A percentile compares a stretch with the other conserved stretches of the same genome.
Evolutionary conservation across 1,140 invertebrate species (phyloP).

Genomic region (Zaprionus kolodkinae): DNA sequence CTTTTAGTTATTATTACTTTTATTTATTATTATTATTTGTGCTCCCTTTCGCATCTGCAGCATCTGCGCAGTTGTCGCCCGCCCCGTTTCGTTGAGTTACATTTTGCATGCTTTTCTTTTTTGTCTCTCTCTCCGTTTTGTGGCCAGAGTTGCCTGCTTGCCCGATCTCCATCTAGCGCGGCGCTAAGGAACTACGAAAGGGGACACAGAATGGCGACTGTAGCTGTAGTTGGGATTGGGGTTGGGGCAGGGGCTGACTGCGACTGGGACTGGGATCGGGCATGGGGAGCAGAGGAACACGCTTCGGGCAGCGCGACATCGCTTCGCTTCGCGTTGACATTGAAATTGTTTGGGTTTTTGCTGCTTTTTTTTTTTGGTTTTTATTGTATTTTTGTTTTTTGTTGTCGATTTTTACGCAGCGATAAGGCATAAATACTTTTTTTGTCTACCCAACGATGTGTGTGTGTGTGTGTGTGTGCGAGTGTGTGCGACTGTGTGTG

Average conservation of each 20-base stretch:
- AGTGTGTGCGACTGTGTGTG: conserved; percentile 19
- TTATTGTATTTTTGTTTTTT: conserved; percentile 55
- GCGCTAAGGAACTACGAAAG: conserved; percentile 9
- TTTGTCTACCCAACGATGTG: conserved; percentile 32
- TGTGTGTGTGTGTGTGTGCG: conserved; percentile 4
- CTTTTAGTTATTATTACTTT: conserved; percentile 38
- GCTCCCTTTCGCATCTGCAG: conserved; percentile 43
- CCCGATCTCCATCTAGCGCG: conserved; percentile 55
- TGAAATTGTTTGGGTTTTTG: conserved; percentile 74
- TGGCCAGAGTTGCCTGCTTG: conserved; percentile 59
- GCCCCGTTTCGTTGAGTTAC: conserved; percentile 16
- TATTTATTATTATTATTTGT: conserved; percentile 48
- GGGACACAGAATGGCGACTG: neutral
- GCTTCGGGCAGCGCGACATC: neutral
- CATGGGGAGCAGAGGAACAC: neutral
- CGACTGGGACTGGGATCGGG: neutral
- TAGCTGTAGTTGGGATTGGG: neutral
- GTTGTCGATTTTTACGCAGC: conserved; percentile 76
- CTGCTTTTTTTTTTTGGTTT: conserved; percentile 42
- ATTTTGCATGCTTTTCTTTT: conserved; percentile 61
- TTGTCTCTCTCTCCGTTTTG: conserved; percentile 32
- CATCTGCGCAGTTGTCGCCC: conserved; percentile 66
- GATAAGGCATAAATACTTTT: conserved; percentile 77
- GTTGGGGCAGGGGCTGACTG: neutral
- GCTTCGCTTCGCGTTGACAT: conserved; percentile 66